Evolutionary conservation across 2,797 vertebrate genomes (phyloP).

Genomic region (Sorex maritimensis): DNA sequence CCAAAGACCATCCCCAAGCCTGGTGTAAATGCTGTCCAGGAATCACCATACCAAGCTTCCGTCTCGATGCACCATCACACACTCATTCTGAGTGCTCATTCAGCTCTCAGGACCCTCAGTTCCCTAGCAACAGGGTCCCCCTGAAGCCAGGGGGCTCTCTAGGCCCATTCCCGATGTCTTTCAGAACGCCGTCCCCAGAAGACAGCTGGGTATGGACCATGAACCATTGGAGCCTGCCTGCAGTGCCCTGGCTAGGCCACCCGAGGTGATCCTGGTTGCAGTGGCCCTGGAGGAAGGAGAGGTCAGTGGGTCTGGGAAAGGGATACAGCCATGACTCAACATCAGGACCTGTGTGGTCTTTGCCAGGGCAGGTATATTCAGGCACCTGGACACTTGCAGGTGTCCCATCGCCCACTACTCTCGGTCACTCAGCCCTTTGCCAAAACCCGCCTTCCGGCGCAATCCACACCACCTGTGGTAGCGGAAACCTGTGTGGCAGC

Average conservation of each 20-base stretch:
- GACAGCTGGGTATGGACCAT: not conserved
- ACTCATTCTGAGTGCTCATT: not conserved
- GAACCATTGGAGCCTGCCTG: not conserved
- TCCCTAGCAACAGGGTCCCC: not conserved
- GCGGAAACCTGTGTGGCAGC: too few relatives aligned
- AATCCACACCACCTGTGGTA: too few relatives aligned
- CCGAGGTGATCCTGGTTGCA: not conserved
- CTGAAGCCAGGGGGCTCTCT: too few relatives aligned
- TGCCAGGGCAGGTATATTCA: not conserved
- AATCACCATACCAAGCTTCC: too few relatives aligned
- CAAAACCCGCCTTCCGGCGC: too few relatives aligned
- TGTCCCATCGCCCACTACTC: too few relatives aligned
- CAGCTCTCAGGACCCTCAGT: not conserved
- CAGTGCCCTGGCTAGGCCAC: not conserved
- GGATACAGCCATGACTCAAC: too few relatives aligned
- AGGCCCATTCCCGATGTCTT: not conserved
- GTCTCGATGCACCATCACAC: not conserved
- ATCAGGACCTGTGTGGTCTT: not conserved
- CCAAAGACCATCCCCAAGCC: accelerated
- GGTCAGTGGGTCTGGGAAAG: not conserved
- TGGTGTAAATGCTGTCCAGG: not conserved
- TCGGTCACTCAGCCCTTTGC: too few relatives aligned
- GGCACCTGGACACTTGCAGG: not conserved
- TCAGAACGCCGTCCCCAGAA: accelerated
- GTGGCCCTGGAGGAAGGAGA: too few relatives aligned